Evolutionary conservation across 2,888 invertebrate species (phyloP), one percentile per base, ranked within the genome.

Genomic region (Oligia latruncula): DNA sequence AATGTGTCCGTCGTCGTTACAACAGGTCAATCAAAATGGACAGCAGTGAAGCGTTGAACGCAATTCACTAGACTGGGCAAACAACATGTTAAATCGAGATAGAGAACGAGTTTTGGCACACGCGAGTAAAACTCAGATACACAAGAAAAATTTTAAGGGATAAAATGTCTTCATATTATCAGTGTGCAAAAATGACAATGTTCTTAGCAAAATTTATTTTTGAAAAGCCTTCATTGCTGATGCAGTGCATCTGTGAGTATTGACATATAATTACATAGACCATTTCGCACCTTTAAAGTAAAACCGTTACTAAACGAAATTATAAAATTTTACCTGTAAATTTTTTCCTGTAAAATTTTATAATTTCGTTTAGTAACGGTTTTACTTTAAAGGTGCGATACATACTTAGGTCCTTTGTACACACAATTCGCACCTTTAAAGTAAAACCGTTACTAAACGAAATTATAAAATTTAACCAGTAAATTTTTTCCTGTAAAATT

Each of bases 191-290:
- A 64, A 17, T 43, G 0, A 0, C 17, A 71, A 13, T 15, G 23
- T 46, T 9, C 6, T 6, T 55, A 60, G 20, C 9, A 43, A 60
- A n/a, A 23, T 4, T 13, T 15, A 43, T 46, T 78, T 72, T 87
- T 82, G 82, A 85, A 85, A 90, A 89, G 87, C 80, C 88, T 88
- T 87, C 77, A 77, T 80, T 43, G 76, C 77, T 67, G 85, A 85
- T 82, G 82, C 82, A 3, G 74, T 71, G 77, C 84, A 79, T 78
- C 71, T 70, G 72, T 76, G 82, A 86, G 79, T 81, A 77, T 81
- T 74, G 70, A 77, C 81, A 77, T 70, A 78, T 49, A 78, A 87
- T 75, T 74, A 83, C 58, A 80, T 78, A 71, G n/a, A 74, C 8
- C 29, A 29, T 78, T n/a, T n/a, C n/a, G n/a, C n/a, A n/a, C n/a